phyloP scores from a whole-genome alignment of 2,797 vertebrate genomes.

The Hypotaenidia philippensis region DNA sequence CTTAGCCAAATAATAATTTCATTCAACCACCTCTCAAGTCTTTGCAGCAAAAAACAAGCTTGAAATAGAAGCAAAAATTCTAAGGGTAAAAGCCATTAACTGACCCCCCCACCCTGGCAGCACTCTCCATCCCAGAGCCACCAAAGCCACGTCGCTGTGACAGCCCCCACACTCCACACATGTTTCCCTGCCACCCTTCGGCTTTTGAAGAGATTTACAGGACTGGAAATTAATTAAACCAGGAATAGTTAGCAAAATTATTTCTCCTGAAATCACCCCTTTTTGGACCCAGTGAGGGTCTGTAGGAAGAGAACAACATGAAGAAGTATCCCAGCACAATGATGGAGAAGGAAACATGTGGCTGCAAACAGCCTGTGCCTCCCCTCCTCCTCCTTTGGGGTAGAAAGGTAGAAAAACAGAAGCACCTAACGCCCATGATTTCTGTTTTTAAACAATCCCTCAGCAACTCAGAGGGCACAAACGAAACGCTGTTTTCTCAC shows the following conservation, averaged over 20 bases:
- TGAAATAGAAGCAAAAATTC: background rate
- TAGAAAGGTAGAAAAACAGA: background rate
- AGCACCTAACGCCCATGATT: background rate
- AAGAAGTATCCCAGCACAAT: background rate
- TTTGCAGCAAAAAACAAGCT: background rate
- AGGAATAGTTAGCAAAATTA: background rate
- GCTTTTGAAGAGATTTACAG: background rate
- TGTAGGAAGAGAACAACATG: rapidly evolving
- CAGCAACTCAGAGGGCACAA: background rate
- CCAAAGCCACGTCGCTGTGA: background rate
- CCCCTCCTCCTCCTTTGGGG: background rate
- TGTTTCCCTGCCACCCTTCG: background rate
- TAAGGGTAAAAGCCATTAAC: background rate
- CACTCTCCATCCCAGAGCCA: background rate
- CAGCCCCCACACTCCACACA: rapidly evolving
- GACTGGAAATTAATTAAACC: background rate
- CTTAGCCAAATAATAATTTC: background rate
- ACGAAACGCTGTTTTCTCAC: background rate
- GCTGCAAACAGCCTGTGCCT: background rate
- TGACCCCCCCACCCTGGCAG: background rate
- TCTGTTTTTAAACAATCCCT: background rate
- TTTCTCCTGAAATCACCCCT: background rate
- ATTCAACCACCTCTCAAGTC: background rate
- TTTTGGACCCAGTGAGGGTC: background rate
- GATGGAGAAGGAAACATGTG: background rate